Evolutionary conservation across 2,113 vertebrate species (phyloP).

Genomic region (Cariama cristata): DNA sequence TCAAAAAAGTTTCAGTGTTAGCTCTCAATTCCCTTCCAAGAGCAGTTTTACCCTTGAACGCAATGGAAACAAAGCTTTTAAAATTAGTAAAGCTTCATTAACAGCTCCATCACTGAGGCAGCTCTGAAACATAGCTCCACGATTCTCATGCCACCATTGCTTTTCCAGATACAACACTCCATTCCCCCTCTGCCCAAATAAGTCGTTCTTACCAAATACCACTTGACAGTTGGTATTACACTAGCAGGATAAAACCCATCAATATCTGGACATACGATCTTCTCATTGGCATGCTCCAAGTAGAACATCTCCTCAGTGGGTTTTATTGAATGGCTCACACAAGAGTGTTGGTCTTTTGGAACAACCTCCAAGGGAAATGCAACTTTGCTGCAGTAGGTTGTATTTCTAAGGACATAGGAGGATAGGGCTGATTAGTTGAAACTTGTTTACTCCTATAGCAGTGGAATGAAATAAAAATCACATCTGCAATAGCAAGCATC

Average conservation of each 20-base stretch:
- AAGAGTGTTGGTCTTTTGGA: slow-evolving; percentile 60
- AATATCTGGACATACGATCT: slow-evolving; percentile 84
- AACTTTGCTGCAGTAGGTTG: slow-evolving; percentile 87
- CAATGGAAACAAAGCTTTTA: background rate
- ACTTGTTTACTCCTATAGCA: background rate
- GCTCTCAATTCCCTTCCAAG: background rate
- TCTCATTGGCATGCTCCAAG: slow-evolving; percentile 52
- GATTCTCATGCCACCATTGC: background rate
- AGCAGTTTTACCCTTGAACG: background rate
- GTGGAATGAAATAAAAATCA: slow-evolving; percentile 11
- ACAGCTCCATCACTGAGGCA: background rate
- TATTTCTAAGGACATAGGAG: slow-evolving; percentile 80
- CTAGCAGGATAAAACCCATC: slow-evolving; percentile 79
- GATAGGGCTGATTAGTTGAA: background rate
- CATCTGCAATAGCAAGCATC: background rate
- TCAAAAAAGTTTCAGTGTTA: background rate
- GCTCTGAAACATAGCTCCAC: background rate
- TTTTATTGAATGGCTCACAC: slow-evolving; percentile 73
- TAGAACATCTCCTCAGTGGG: slow-evolving; percentile 53
- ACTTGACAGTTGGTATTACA: slow-evolving; percentile 74
- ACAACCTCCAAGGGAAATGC: slow-evolving; percentile 85
- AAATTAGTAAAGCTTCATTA: background rate
- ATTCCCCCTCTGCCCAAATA: background rate
- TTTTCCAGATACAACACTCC: background rate
- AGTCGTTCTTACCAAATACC: slow-evolving; percentile 81